Evolutionary conservation across 2,797 vertebrate genomes (phyloP).

Genomic region (Falco berigora): DNA sequence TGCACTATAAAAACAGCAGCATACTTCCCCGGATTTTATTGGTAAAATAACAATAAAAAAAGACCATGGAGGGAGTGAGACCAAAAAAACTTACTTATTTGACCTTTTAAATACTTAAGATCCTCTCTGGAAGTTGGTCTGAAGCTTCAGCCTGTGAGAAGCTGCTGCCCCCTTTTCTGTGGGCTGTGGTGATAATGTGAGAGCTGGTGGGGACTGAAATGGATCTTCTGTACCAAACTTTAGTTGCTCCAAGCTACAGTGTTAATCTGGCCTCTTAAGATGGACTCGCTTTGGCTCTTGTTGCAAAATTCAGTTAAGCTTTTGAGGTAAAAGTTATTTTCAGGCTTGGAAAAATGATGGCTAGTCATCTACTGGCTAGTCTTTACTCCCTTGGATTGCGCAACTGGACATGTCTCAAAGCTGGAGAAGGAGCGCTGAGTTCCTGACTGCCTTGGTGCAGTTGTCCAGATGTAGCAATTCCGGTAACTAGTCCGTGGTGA

Average conservation of each 20-base stretch:
- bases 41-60: neutral
- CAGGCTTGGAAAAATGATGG: neutral
- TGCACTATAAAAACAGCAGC: conserved; percentile 29
- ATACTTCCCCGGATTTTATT: conserved; percentile 5
- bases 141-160: neutral
- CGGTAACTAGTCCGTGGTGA: accelerated
- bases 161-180: neutral
- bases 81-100: neutral
- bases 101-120: neutral
- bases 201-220: neutral
- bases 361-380: neutral
- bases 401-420: neutral
- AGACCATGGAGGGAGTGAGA: neutral
- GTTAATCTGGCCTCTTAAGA: neutral
- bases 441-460: accelerated
- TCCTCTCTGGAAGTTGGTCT: neutral
- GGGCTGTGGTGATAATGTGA: neutral
- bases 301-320: neutral
- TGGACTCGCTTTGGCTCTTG: neutral
- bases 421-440: accelerated
- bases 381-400: neutral
- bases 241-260: neutral
- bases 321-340: neutral
- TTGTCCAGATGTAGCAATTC: neutral
- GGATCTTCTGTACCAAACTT: neutral